A percentile compares a stretch with the other conserved stretches of the same genome.
Evolutionary conservation across 2,797 vertebrate genomes (phyloP).

Genomic region (Melanotaenia parkinsoni): DNA sequence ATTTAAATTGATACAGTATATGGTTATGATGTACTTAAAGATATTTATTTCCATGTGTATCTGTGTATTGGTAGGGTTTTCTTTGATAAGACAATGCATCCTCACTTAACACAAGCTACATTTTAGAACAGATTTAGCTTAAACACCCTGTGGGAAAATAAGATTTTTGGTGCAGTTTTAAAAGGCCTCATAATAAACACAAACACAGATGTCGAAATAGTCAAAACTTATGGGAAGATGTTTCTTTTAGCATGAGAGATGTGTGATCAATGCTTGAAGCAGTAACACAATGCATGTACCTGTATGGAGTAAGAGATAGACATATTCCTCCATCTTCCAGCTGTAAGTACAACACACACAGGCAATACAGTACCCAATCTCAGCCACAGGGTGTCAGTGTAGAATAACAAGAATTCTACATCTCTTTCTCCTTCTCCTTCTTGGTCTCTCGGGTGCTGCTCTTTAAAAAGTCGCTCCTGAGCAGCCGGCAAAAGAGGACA

Average conservation of each 20-base stretch:
- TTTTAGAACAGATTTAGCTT: slow-evolving; percentile 26
- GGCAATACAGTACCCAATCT: slow-evolving; percentile 23
- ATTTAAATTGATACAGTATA: slow-evolving; percentile 9
- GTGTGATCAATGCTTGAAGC: slow-evolving; percentile 13
- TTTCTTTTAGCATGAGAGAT: slow-evolving; percentile 23
- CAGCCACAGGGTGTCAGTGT: slow-evolving; percentile 24
- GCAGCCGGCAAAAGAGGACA: slow-evolving; percentile 86
- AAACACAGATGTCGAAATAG: neutral
- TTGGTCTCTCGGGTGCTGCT: slow-evolving; percentile 71
- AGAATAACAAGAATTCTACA: slow-evolving; percentile 52
- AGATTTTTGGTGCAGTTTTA: slow-evolving; percentile 46
- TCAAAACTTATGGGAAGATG: slow-evolving; percentile 9
- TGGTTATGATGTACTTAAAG: slow-evolving; percentile 14
- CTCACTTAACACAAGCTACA: slow-evolving; percentile 34
- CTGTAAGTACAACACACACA: slow-evolving; percentile 15
- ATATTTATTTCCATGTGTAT: neutral
- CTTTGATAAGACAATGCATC: slow-evolving; percentile 9
- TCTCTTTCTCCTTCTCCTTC: slow-evolving; percentile 80
- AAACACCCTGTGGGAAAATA: slow-evolving; percentile 31
- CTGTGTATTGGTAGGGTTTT: slow-evolving; percentile 1
- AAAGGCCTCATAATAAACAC: slow-evolving; percentile 16
- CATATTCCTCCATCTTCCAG: slow-evolving; percentile 10
- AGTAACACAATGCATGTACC: slow-evolving; percentile 5
- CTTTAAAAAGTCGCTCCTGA: slow-evolving; percentile 88
- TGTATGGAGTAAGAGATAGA: slow-evolving; percentile 18